phyloP scores from a whole-genome alignment of 2,797 vertebrate species.

The Chaenodraco wilsoni region DNA sequence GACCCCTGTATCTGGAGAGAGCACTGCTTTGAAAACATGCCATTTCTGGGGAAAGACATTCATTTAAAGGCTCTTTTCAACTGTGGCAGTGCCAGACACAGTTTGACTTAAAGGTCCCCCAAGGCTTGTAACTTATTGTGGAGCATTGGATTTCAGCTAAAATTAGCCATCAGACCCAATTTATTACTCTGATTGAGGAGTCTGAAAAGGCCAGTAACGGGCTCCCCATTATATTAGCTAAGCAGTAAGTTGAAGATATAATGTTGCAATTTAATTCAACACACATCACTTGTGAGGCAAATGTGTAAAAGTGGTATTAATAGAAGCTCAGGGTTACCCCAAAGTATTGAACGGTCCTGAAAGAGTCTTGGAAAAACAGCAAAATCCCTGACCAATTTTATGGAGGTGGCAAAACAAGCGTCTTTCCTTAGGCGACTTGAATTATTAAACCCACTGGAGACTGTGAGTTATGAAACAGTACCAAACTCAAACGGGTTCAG shows the following conservation, averaged over 20 bases:
- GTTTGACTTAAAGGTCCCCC: conserved; percentile 85
- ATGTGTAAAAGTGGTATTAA: conserved; percentile 74
- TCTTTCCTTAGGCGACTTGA: conserved; percentile 66
- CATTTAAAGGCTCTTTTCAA: conserved; percentile 73
- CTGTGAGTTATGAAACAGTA: conserved; percentile 44
- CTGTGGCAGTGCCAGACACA: conserved; percentile 77
- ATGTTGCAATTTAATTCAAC: conserved; percentile 75
- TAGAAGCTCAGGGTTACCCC: conserved; percentile 69
- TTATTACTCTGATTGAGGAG: conserved; percentile 92
- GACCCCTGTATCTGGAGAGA: conserved; percentile 59
- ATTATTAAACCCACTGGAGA: conserved; percentile 59
- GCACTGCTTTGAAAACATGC: conserved; percentile 65
- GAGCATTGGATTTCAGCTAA: conserved; percentile 93
- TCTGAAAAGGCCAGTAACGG: conserved; percentile 84
- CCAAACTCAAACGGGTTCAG: conserved; percentile 37
- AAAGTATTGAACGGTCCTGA: conserved; percentile 66
- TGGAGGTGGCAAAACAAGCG: conserved; percentile 69
- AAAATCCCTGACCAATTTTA: conserved; percentile 65
- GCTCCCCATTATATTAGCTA: conserved; percentile 62
- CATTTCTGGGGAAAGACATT: conserved; percentile 67
- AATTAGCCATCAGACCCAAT: conserved; percentile 94
- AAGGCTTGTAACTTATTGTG: conserved; percentile 92
- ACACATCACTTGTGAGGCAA: conserved; percentile 71
- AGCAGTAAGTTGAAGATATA: conserved; percentile 71
- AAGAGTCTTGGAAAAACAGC: conserved; percentile 70